Evolutionary conservation across 2,797 vertebrate genomes (phyloP), one percentile per base, ranked within the genome.

Genomic region (Gymnothorax reevesii): DNA sequence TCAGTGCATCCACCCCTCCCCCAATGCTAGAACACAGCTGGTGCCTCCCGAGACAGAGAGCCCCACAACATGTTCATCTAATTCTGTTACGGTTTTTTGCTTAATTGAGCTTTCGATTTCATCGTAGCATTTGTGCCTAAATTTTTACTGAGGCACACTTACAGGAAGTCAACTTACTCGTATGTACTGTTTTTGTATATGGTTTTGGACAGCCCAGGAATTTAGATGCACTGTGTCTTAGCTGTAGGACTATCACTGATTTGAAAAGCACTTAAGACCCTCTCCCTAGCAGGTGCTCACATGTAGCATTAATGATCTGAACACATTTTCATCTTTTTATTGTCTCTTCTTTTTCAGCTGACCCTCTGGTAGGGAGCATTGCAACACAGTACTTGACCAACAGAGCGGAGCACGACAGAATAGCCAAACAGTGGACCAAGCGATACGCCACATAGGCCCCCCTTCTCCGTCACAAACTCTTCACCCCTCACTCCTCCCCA

Each of bases 371-470:
- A 87, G 97, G 97, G 92, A 98, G 97, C 90, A 98, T 98, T 92
- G 97, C 97, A 93, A 98, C 97, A 92, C 97, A 98, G 91, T 98
- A 98, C 85, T 97, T 97, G 93, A 97, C 97, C 91, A 98, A 98
- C 97, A 97, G 97, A 96, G 95, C 96, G 27, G 97, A 98, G 88
- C 95, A 96, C 86, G 94, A 96, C 95, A 93, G 95, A 92, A 98
- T 97, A 97, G 98, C 98, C 96, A 97, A 97, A 96, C 98, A 99
- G 92, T 98, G 97, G 98, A 98, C 98, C 96, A 98, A 98, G 91
- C 96, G 98, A 95, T 98, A 99, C 0, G 97, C 98, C 90, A 98
- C 98, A 97, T 98, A 97, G 96, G 90, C 88, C 25, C 57, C 87
- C 52, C 85, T 49, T 86, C 25, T 73, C 59, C 57, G 84, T 82